Evolutionary conservation across 2,113 vertebrate species (phyloP).

Genomic region (pig (Sus scrofa)): T2T-Sscrofa CM000822.6:70144001-70144500

Average conservation of each 20-base stretch:
- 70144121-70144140: no score
- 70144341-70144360: constrained; percentile 28
- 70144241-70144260: constrained; percentile 69
- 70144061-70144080: no score
- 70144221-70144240: constrained; percentile 68
- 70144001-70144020: no score
- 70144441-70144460: not conserved
- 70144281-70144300: constrained; percentile 68
- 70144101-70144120: no score
- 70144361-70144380: constrained; percentile 23
- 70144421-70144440: not conserved
- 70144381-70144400: not conserved
- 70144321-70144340: constrained; percentile 53
- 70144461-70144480: not conserved
- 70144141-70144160: no score
- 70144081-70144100: no score
- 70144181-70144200: constrained; percentile 25
- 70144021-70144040: no score
- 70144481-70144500: not conserved
- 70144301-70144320: constrained; percentile 38
- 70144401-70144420: not conserved
- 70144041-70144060: no score
- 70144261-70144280: constrained; percentile 78
- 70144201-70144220: constrained; percentile 55
- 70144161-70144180: no score